phyloP scores from a whole-genome alignment of 2,113 vertebrate genomes.

The Atlantisia rogersi region DNA sequence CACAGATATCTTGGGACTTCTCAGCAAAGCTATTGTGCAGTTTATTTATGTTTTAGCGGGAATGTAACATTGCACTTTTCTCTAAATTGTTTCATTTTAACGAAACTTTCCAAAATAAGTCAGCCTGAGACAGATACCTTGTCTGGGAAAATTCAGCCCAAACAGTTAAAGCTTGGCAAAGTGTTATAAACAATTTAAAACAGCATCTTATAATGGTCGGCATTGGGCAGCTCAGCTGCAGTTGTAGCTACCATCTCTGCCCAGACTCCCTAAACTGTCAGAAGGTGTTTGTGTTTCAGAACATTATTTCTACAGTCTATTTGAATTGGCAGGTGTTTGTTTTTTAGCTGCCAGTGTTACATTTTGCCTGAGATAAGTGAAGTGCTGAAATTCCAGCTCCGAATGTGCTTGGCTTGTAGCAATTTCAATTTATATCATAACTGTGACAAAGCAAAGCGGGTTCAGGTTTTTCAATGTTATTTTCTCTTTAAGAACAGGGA shows the following conservation, averaged over 20 bases:
- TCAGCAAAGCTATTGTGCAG: neutral
- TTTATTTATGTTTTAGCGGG: conserved; percentile 16
- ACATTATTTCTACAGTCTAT: conserved; percentile 47
- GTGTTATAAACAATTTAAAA: conserved; percentile 6
- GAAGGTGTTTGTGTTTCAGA: conserved; percentile 54
- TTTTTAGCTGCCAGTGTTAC: conserved; percentile 56
- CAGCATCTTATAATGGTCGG: neutral
- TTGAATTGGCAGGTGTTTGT: conserved; percentile 62
- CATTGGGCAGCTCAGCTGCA: neutral
- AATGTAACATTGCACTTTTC: neutral
- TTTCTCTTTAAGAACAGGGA: neutral
- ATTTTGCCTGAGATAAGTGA: conserved; percentile 54
- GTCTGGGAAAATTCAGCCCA: conserved; percentile 47
- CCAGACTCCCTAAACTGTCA: conserved; percentile 48
- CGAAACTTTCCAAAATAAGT: conserved; percentile 46
- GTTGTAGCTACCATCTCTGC: conserved; percentile 8
- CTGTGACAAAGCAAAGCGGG: neutral
- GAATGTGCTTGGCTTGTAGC: conserved; percentile 2
- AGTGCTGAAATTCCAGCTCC: conserved; percentile 51
- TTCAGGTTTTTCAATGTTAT: neutral
- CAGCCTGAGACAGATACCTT: neutral
- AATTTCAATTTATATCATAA: conserved; percentile 20
- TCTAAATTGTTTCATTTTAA: conserved; percentile 1
- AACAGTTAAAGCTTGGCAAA: conserved; percentile 32
- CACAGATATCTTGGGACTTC: neutral